Evolutionary conservation across 2,888 invertebrate species (phyloP).

Genomic region (Catocala sponsa): DNA sequence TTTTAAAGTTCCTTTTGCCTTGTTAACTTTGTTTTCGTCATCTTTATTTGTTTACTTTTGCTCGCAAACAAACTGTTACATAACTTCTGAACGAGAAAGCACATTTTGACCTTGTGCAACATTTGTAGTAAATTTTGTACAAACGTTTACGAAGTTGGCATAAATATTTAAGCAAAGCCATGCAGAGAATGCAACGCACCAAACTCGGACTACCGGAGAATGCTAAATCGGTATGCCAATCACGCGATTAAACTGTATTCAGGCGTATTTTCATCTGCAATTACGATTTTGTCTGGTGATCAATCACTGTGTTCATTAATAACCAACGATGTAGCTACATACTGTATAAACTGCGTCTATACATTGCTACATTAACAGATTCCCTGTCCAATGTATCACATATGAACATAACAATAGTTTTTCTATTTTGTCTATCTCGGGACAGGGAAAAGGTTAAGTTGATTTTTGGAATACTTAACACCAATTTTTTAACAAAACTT

Average conservation of each 20-base stretch:
- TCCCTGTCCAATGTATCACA: too few relatives aligned
- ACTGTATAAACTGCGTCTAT: too few relatives aligned
- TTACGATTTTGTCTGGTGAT: neutral
- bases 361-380: too few relatives aligned
- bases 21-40: neutral
- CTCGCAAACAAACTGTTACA: slow-evolving; percentile 7
- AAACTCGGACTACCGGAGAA: neutral
- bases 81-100: neutral
- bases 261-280: slow-evolving; percentile 7
- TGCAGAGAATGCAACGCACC: neutral
- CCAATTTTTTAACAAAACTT: too few relatives aligned
- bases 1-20: neutral
- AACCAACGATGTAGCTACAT: too few relatives aligned
- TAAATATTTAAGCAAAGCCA: neutral
- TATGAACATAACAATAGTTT: too few relatives aligned
- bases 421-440: too few relatives aligned
- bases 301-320: too few relatives aligned
- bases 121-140: neutral
- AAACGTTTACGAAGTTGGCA: neutral
- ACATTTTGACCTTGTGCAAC: neutral
- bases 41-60: slow-evolving; percentile 1
- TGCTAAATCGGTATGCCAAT: slow-evolving; percentile 6
- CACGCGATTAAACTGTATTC: slow-evolving; percentile 7
- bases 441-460: too few relatives aligned
- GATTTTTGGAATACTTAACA: too few relatives aligned